Conservation (phyloP, 23 tunicate genomes). For the Ciona savignyi region DNA sequence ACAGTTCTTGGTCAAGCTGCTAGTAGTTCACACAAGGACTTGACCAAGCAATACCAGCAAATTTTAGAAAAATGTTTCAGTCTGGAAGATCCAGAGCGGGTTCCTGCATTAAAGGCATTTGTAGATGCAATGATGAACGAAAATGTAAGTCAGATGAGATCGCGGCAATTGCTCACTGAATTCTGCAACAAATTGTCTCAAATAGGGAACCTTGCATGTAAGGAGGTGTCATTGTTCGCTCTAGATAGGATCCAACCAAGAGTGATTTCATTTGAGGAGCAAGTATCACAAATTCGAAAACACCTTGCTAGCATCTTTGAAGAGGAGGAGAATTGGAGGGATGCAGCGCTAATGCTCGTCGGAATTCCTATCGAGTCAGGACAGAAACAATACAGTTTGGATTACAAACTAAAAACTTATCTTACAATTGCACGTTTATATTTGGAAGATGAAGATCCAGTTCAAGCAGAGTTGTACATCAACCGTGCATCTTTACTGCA, state of each 20-base stretch:
- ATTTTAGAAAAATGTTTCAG: slow-evolving; percentile 58
- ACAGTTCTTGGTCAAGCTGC: slow-evolving; percentile 67
- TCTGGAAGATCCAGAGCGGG: slow-evolving; percentile 43
- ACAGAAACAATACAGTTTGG: slow-evolving; percentile 69
- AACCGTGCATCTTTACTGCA: slow-evolving; percentile 77
- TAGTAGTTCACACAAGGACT: slow-evolving; percentile 70
- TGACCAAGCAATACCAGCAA: slow-evolving; percentile 72
- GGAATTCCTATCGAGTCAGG: slow-evolving; percentile 76
- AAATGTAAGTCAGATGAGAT: slow-evolving; percentile 84
- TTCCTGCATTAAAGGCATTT: slow-evolving; percentile 39
- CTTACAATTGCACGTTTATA: slow-evolving; percentile 71
- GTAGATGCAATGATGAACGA: slow-evolving; percentile 90
- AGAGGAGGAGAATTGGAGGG: slow-evolving; percentile 72
- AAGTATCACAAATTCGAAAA: slow-evolving; percentile 59
- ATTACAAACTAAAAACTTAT: slow-evolving; percentile 67
- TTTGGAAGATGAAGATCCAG: slow-evolving; percentile 89
- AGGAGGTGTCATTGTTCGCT: slow-evolving; percentile 65
- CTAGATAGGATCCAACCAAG: slow-evolving; percentile 70
- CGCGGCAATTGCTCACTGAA: slow-evolving; percentile 60
- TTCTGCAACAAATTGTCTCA: slow-evolving; percentile 53
- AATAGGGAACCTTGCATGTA: slow-evolving; percentile 49
- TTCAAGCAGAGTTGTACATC: slow-evolving; percentile 74
- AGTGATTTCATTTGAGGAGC: slow-evolving; percentile 92
- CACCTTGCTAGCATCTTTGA: slow-evolving; percentile 69
- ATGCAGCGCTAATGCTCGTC: slow-evolving; percentile 83